Evolutionary conservation across 2,797 vertebrate genomes (phyloP).

Genomic region (Valencia hispanica): DNA sequence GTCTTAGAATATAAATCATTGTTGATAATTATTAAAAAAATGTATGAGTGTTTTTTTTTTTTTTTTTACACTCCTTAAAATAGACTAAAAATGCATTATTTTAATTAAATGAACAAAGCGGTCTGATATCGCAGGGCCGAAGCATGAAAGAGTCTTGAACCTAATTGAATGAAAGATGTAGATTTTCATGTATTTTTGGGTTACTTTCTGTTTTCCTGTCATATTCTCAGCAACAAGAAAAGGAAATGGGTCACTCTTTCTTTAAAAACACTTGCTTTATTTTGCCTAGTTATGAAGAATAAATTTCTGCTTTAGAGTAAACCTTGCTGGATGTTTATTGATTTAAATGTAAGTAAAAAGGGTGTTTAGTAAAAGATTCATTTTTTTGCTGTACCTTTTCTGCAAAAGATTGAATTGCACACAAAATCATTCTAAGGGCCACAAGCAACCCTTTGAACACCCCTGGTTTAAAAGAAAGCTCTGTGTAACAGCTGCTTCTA

Average conservation of each 20-base stretch:
- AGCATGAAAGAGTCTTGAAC: too few species aligned
- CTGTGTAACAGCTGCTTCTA: conserved; percentile 6
- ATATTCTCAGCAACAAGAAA: background rate
- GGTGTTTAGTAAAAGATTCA: too few species aligned
- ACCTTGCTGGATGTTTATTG: background rate
- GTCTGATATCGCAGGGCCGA: too few species aligned
- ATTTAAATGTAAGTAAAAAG: background rate
- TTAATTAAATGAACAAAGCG: background rate
- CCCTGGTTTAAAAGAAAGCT: conserved; percentile 12
- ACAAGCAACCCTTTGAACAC: background rate
- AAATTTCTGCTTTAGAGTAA: background rate
- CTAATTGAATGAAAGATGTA: background rate
- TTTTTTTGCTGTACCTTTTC: background rate
- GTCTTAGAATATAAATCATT: background rate
- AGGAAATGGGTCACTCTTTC: background rate
- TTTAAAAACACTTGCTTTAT: background rate
- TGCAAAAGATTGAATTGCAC: conserved; percentile 1
- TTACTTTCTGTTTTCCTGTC: background rate
- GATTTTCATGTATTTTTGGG: background rate
- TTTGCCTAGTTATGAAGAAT: background rate
- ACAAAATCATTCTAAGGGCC: background rate
- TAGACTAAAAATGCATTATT: background rate
- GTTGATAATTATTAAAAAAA: background rate
- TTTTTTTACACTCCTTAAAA: background rate
- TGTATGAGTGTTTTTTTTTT: too few species aligned